phyloP scores from a whole-genome alignment of 2,797 vertebrate species.

The Furcifer pardalis region DNA sequence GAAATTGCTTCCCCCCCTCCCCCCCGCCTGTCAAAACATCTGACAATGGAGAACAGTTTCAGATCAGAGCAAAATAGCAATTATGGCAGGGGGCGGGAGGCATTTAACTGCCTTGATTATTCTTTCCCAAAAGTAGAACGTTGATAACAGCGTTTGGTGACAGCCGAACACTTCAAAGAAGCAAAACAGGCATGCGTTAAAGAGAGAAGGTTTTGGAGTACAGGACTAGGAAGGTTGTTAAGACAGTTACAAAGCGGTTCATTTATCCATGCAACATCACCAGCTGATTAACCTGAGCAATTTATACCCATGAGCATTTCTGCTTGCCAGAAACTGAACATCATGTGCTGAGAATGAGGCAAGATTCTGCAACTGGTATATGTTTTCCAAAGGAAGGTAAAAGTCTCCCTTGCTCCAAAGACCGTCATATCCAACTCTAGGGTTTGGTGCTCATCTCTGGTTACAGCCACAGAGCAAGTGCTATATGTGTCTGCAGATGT shows the following conservation, averaged over 20 bases:
- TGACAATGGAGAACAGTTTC: neutral
- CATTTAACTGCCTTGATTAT: neutral
- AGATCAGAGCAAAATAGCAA: neutral
- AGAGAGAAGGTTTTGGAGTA: neutral
- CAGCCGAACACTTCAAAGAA: neutral
- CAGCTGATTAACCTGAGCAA: neutral
- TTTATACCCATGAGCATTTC: neutral
- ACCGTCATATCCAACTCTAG: no score
- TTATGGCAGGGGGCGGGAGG: neutral
- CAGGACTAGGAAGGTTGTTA: neutral
- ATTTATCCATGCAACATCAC: neutral
- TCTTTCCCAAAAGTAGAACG: neutral
- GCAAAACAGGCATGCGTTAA: neutral
- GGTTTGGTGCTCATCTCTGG: no score
- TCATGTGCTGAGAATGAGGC: neutral
- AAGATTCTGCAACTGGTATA: neutral
- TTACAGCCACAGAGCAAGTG: no score
- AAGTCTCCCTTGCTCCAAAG: neutral
- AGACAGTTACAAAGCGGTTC: neutral
- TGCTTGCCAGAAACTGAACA: neutral
- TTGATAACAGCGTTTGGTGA: neutral
- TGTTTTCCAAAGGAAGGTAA: neutral
- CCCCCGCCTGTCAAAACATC: neutral
- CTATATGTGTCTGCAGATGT: no score
- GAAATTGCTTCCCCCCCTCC: neutral